These are phyloP conservation scores for Silurus aristotelis DNA, from an alignment of 2,797 vertebrate genomes.

Conservation along the genomic window DNA sequence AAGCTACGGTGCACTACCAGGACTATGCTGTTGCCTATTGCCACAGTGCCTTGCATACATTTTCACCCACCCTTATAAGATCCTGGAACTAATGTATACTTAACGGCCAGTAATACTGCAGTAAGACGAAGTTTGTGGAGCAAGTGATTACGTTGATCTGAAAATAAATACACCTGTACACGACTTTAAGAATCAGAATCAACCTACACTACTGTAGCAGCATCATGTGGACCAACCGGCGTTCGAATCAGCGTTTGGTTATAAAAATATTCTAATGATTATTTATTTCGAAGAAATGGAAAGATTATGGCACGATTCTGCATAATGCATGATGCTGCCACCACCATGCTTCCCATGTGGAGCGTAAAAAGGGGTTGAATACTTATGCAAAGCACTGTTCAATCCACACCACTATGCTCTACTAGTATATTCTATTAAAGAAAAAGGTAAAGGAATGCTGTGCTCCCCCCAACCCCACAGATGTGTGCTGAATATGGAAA, in stretches of 20 bases:
- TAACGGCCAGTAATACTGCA: neutral
- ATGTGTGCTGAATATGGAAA: slow-evolving; percentile 7
- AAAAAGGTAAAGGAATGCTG: neutral
- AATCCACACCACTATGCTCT: neutral
- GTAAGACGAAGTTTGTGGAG: neutral
- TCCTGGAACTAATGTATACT: neutral
- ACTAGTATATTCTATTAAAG: neutral
- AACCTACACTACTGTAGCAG: neutral
- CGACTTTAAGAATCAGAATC: neutral
- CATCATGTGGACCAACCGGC: neutral
- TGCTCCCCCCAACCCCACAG: neutral
- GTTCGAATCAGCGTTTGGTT: neutral
- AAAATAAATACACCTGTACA: neutral
- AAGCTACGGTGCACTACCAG: no score
- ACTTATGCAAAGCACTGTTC: neutral
- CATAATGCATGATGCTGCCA: neutral
- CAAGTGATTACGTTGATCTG: neutral
- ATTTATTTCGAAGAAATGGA: neutral
- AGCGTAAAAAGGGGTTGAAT: neutral
- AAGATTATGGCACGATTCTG: neutral
- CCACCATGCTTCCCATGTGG: neutral
- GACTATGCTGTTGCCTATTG: no score
- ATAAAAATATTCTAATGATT: neutral
- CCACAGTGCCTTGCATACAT: neutral
- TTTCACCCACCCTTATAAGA: neutral